Evolutionary conservation across 1,140 invertebrate genomes (phyloP), one percentile per base, ranked within the genome.

Genomic region (Dreissena polymorpha): DNA sequence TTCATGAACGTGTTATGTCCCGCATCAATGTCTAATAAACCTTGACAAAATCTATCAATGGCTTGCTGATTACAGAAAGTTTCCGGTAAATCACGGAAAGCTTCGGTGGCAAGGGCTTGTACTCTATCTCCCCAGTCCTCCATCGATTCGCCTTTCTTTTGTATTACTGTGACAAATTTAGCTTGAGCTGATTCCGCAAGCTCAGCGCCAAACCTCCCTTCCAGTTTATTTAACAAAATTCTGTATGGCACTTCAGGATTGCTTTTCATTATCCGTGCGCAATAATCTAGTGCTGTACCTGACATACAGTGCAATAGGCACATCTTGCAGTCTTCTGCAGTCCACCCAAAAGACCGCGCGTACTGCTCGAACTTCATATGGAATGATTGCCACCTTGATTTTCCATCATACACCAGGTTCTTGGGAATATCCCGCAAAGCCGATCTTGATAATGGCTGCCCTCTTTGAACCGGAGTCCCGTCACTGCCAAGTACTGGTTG

Each of bases 21-120:
- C 2, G 57, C 57, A 18, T 60, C 57, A 18, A 23, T 60, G 10
- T 60, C 57, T 60, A 60, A 18, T n/a, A 60, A 23, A 10, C 57
- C 57, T 60, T 60, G 57, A 60, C 57, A 60, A 60, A 60, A 60
- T n/a, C 57, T 18, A 60, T 60, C 57, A 60, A 60, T 60, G 21
- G 57, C 57, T 60, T 60, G 57, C 16, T 23, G 57, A 60, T 60
- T 60, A 23, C 57, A n/a, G 10, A 60, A 60, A 6, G 57, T 5
- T 60, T 60, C 57, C 57, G 57, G 57, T 23, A 60, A 60, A 10
- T 60, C 57, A 60, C 16, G 16, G 57, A n/a, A 60, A 60, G 57
- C 57, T n/a, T 60, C 57, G 10, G 21, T 3, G 10, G 57, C 16
- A 18, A 60, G 21, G 21, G 57, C 21, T 60, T 60, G 57, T 23